These are phyloP conservation scores for Chloroceryle inda DNA, from an alignment of 2,797 vertebrate genomes.

Conservation along the genomic window DNA sequence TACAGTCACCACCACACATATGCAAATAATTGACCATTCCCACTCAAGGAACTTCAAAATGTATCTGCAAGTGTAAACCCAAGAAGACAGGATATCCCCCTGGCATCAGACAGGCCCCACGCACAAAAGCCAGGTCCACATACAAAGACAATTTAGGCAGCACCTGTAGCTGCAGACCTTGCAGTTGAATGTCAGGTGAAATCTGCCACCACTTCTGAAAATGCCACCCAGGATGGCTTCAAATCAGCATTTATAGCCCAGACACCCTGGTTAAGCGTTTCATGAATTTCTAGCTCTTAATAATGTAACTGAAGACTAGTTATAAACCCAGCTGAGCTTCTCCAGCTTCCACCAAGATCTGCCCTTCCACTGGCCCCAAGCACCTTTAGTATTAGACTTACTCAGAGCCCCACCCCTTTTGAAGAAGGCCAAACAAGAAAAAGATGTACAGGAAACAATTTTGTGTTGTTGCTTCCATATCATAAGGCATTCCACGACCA, in stretches of 20 bases:
- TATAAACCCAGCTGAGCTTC: not conserved
- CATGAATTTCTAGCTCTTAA: not conserved
- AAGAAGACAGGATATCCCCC: not conserved
- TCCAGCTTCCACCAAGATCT: not conserved
- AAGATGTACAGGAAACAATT: not conserved
- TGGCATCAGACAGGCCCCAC: not conserved
- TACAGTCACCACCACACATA: not conserved
- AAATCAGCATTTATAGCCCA: not conserved
- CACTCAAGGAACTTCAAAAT: not conserved
- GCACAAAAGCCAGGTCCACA: not conserved
- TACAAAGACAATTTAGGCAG: not conserved
- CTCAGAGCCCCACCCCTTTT: not conserved
- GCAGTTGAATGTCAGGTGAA: not conserved
- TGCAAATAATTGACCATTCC: accelerated
- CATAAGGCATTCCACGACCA: not conserved
- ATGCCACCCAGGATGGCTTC: not conserved
- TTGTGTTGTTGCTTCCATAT: not conserved
- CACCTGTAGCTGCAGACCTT: not conserved
- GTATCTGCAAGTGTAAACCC: not conserved
- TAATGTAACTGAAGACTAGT: not conserved
- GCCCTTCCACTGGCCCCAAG: not conserved
- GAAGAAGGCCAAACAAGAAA: not conserved
- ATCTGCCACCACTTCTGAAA: not conserved
- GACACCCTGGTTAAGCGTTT: not conserved
- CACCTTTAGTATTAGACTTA: not conserved